Base-by-base conservation (phyloP, 2,888 invertebrate species). In the Eretmocerus hayati region DNA sequence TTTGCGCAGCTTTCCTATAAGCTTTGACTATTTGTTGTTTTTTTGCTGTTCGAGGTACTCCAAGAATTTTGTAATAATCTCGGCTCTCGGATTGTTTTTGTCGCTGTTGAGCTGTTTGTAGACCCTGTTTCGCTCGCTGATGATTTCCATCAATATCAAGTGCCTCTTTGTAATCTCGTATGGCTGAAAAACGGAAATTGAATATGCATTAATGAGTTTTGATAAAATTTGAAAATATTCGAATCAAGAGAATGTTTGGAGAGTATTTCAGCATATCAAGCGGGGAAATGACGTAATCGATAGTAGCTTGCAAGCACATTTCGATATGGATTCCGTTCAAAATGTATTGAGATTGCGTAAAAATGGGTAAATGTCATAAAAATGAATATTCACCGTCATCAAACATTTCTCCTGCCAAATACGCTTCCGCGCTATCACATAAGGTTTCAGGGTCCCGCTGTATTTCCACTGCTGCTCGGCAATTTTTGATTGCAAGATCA, bases 51-150 rank as follows among this genome's bases (percentile, higher is more conserved):
- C 92, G 81, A 66, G 88, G 87, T 2, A 99, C 95, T 13, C 86
- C 89, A 46, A 96, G 76, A 61, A 96, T 96, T 74, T 97, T 96
- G 72, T 99, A 99, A 74, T 99, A 99, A 74, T 99, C 97, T 57
- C 95, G 75, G 64, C 87, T 87, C 65, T 93, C 90, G 0, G 95
- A 81, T 67, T 92, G 89, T 65, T 95, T 95, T 72, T 93, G 90
- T 58, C 94, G 72, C 65, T 91, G 89, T 72, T 95, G 90, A 3
- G 94, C 93, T 59, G 84, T 83, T 52, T 83, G 80, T 19, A 93
- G 69, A 0, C 96, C 96, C 52, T 97, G 93, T 67, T 88, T 87
- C 2, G 95, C 95, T 55, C 90, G 75, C 57, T 84, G 80, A 53
- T 82, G 77, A 21, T 83, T 79, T 32, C 86, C 84, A 58, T 97